Evolutionary conservation across 1,140 invertebrate genomes (phyloP).

Genomic region (Tribolium castaneum): DNA sequence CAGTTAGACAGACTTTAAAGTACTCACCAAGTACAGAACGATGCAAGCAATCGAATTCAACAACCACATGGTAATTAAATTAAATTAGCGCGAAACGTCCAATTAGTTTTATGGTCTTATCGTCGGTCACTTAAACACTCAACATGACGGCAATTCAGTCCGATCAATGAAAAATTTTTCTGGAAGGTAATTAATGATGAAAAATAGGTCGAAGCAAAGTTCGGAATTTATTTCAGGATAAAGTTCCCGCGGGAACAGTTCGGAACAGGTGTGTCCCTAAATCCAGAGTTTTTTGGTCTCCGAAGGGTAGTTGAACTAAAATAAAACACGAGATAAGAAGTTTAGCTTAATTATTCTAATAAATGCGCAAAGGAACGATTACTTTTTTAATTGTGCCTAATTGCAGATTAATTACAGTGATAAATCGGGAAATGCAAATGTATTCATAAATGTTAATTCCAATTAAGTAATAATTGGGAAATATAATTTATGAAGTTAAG

Average conservation of each 20-base stretch:
- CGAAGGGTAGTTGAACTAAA: too few species aligned
- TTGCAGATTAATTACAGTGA: background rate
- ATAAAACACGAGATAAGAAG: too few species aligned
- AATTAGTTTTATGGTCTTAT: constrained; percentile 35
- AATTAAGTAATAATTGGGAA: background rate
- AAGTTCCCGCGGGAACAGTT: too few species aligned
- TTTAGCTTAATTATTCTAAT: too few species aligned
- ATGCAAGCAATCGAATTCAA: constrained; percentile 43
- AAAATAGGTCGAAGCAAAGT: background rate
- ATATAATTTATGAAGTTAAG: background rate
- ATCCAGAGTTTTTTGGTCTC: too few species aligned
- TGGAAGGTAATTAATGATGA: too few species aligned
- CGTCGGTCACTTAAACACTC: constrained; percentile 28
- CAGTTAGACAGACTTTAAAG: background rate
- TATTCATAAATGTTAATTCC: background rate
- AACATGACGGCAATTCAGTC: constrained; percentile 5
- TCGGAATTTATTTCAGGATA: background rate
- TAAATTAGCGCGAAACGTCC: constrained; percentile 38
- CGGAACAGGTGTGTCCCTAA: too few species aligned
- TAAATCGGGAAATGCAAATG: background rate
- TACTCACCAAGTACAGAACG: constrained; percentile 46
- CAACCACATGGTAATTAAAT: constrained; percentile 43
- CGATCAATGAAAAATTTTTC: background rate
- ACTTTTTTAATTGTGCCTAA: too few species aligned
- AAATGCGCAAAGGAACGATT: too few species aligned